Conservation (phyloP, 2,797 vertebrate genomes). For the Sylvilagus floridanus region DNA sequence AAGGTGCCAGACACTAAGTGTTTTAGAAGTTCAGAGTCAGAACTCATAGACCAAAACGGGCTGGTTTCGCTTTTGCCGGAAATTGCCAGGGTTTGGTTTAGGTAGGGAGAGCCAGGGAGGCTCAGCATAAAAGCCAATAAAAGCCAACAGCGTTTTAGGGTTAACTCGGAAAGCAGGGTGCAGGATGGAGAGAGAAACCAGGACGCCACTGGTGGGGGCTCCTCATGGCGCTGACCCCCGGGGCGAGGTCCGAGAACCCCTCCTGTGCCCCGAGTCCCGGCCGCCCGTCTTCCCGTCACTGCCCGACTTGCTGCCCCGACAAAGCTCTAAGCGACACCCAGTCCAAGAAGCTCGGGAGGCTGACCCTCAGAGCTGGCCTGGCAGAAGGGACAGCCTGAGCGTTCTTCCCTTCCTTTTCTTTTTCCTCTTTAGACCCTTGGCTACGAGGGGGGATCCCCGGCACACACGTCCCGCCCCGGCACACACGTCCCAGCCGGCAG, state of each 20-base stretch:
- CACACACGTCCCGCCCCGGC: not conserved
- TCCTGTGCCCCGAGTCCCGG: no score
- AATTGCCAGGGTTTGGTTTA: not conserved
- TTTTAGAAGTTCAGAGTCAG: slow-evolving; percentile 26
- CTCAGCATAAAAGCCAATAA: not conserved
- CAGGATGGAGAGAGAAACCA: not conserved
- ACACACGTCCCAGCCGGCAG: no score
- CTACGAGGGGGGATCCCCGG: not conserved
- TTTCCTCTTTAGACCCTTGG: not conserved
- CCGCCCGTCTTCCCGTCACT: not conserved
- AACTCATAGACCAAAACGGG: not conserved
- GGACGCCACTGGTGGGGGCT: no score
- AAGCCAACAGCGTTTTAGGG: not conserved
- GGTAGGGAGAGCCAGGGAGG: not conserved
- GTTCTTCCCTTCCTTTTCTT: not conserved
- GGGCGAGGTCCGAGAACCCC: no score
- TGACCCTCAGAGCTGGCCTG: no score
- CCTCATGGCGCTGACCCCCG: no score
- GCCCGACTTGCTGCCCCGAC: not conserved
- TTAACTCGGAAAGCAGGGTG: not conserved
- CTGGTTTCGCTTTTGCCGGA: slow-evolving; percentile 35
- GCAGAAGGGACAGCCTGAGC: not conserved
- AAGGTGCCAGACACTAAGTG: not conserved
- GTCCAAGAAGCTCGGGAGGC: accelerated
- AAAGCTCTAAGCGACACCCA: not conserved